phyloP scores from a whole-genome alignment of 2,888 invertebrate genomes.

The Calliphora vomitoria region DNA sequence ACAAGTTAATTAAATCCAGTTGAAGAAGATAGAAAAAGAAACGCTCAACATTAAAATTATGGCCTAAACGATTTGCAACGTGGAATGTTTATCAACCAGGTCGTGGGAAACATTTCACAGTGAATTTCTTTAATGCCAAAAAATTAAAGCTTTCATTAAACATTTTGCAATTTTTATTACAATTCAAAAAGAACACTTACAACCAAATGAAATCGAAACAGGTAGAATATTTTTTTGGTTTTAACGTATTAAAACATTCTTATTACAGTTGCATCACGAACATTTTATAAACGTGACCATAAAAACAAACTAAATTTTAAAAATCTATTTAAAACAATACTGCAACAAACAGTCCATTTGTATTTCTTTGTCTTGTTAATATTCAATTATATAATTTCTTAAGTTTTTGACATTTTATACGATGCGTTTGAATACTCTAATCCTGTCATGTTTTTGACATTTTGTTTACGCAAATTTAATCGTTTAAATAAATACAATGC shows the following conservation, averaged over 20 bases:
- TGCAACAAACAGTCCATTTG: not conserved
- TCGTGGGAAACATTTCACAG: conserved; percentile 56
- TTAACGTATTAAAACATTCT: too few species aligned
- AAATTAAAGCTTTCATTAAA: too few species aligned
- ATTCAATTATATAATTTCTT: not conserved
- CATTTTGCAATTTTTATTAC: too few species aligned
- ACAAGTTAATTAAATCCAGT: conserved; percentile 71
- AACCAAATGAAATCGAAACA: too few species aligned
- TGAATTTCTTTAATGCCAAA: not conserved
- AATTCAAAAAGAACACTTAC: too few species aligned
- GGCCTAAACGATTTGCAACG: conserved; percentile 48
- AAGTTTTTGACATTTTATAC: conserved; percentile 30
- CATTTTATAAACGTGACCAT: not conserved
- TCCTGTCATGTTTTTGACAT: conserved; percentile 69
- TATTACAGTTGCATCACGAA: too few species aligned
- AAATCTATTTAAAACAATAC: not conserved
- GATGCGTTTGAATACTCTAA: conserved; percentile 41
- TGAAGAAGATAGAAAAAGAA: conserved; percentile 38
- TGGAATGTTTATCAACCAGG: conserved; percentile 40
- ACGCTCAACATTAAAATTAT: conserved; percentile 40
- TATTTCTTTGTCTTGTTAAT: not conserved
- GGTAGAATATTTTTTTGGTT: too few species aligned
- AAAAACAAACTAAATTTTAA: not conserved
- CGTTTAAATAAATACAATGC: conserved; percentile 43
- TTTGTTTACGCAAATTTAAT: conserved; percentile 70